phyloP scores from a whole-genome alignment of 2,797 vertebrate genomes.

The Bovichtus variegatus region DNA sequence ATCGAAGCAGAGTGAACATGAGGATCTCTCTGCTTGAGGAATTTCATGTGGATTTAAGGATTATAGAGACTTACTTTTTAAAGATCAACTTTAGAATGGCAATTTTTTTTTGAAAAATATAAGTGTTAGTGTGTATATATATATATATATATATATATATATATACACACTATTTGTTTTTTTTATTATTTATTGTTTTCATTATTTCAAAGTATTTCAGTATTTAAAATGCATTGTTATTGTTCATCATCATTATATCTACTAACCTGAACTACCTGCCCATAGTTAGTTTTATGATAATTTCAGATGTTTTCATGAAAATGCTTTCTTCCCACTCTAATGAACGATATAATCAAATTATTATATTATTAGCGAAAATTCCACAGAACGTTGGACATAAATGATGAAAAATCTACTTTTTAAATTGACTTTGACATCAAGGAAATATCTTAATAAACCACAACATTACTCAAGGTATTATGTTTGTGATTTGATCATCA shows the following conservation, averaged over 20 bases:
- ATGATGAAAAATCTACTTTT: neutral
- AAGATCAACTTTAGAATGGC: neutral
- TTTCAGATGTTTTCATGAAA: too few relatives aligned
- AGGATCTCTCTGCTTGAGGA: slow-evolving; percentile 13
- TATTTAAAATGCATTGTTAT: neutral
- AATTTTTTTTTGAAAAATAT: neutral
- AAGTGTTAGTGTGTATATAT: neutral
- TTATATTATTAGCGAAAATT: too few relatives aligned
- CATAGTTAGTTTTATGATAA: neutral
- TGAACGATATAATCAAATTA: too few relatives aligned
- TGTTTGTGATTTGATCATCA: slow-evolving; percentile 1
- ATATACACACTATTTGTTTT: too few relatives aligned
- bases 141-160: too few relatives aligned
- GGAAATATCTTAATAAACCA: slow-evolving; percentile 2
- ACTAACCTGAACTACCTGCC: neutral
- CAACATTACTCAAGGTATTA: neutral
- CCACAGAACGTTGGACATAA: neutral
- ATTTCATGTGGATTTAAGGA: slow-evolving; percentile 24
- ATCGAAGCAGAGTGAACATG: slow-evolving; percentile 16
- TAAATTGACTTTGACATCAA: neutral
- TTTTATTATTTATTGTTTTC: neutral
- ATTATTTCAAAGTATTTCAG: neutral
- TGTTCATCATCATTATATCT: neutral
- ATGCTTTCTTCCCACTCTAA: too few relatives aligned
- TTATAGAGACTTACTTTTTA: slow-evolving; percentile 1